Percentiles rank a stretch among this genome's conserved stretches.
These are phyloP conservation scores for Silurus asotus DNA, from an alignment of 2,113 vertebrate genomes.

Conservation along the genomic window DNA sequence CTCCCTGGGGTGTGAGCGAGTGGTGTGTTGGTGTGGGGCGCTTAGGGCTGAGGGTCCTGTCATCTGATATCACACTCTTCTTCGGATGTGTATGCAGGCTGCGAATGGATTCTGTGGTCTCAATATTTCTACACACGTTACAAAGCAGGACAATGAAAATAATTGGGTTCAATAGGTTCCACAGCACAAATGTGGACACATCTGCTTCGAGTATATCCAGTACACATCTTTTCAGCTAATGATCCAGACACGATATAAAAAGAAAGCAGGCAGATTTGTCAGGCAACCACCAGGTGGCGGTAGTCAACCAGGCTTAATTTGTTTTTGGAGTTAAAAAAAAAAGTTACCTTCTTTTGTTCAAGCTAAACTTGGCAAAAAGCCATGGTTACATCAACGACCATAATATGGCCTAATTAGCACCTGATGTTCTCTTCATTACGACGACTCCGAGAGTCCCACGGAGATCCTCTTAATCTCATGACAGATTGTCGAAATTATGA, in stretches of 20 bases:
- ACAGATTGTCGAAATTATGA: conserved; percentile 63
- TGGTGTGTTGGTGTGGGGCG: conserved; percentile 29
- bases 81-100: conserved; percentile 2
- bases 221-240: neutral
- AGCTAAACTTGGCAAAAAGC: conserved; percentile 63
- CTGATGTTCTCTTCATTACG: conserved; percentile 78
- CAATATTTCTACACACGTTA: no score
- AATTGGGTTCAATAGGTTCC: neutral
- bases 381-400: conserved; percentile 62
- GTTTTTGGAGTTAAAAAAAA: neutral
- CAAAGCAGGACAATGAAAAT: no score
- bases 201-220: no score
- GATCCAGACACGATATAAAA: neutral
- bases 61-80: conserved; percentile 42
- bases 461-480: conserved; percentile 64
- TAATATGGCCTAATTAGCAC: conserved; percentile 72
- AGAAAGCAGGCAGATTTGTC: neutral
- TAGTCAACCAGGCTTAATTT: conserved; percentile 42
- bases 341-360: conserved; percentile 39
- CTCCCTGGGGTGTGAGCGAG: conserved; percentile 48
- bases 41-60: conserved; percentile 19
- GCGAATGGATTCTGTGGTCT: neutral
- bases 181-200: neutral
- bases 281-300: conserved; percentile 65
- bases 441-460: conserved; percentile 59